These are phyloP conservation scores for Oasisia sp. DNA, from an alignment of 2,888 invertebrate species.

Conservation along the genomic window DNA sequence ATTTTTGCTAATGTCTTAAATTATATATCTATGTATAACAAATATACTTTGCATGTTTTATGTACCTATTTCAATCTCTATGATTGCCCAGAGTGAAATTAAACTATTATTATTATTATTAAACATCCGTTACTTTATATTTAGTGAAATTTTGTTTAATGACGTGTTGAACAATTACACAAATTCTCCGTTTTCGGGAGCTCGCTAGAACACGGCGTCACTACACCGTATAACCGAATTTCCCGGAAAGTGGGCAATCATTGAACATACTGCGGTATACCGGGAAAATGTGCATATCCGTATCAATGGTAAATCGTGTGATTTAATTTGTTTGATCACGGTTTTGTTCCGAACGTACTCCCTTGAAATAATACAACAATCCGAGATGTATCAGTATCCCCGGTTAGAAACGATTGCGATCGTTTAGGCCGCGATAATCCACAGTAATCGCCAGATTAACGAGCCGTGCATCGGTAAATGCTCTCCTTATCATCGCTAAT, in stretches of 20 bases:
- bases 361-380: not conserved
- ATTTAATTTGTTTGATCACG: not conserved
- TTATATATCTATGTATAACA: no score
- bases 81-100: no score
- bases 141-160: not conserved
- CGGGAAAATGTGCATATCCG: not conserved
- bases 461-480: conserved; percentile 1
- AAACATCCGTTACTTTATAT: not conserved
- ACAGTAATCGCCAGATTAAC: not conserved
- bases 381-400: not conserved
- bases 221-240: not conserved
- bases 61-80: no score
- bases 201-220: not conserved
- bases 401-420: not conserved
- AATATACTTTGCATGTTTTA: no score
- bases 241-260: not conserved
- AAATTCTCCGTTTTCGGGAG: no score
- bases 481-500: not conserved
- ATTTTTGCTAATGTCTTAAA: no score
- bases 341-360: not conserved
- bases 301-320: not conserved
- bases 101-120: no score
- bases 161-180: not conserved
- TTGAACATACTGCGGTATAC: not conserved
- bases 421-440: not conserved